Evolutionary conservation across 2,888 invertebrate genomes (phyloP), one percentile per base, ranked within the genome.

Genomic region (Chironomus tentans): DNA sequence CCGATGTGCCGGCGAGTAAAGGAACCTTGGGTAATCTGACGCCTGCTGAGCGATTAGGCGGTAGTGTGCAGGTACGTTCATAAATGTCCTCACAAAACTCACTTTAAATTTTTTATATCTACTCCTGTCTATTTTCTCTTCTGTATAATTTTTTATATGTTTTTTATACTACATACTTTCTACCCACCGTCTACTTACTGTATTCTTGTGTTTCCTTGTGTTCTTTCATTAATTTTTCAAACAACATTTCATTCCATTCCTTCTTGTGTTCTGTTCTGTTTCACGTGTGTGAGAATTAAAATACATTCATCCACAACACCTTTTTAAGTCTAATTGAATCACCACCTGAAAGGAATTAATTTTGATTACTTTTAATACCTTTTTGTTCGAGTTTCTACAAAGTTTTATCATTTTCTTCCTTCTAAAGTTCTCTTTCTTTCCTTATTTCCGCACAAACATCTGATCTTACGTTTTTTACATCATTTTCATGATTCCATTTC

Each of bases 31-130:
- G 91, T 82, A 93, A 93, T 85, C 88, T 95, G 83, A 95, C 95
- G 81, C 94, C 97, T 81, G 95, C 96, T 80, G 97, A 97, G 87
- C 90, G 96, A 86, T 96, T 38, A 38, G 38, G 96, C 85, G 97
- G 97, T 85, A 97, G 97, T 82, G 97, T 97, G 81, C 97, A 97
- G 92, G 94, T 94, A 87, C 82, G 87, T 87, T 85, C 85, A 84
- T 47, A 21, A 65, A 65, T 65, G 65, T 65, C 65, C 65, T 56
- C 50, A 50, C 13, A 50, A n/a, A n/a, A 50, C 15, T 50, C 56
- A 56, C 56, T n/a, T 13, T n/a, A n/a, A n/a, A n/a, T 50, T 50
- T 56, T 56, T 18, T 56, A 56, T 15, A 18, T 56, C 56, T 56
- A 18, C 56, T 56, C 18, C 56, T 56, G 56, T 56, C 56, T 56